Evolutionary conservation across 2,888 invertebrate species (phyloP).

Genomic region (Tenthredo scrophulariae): DNA sequence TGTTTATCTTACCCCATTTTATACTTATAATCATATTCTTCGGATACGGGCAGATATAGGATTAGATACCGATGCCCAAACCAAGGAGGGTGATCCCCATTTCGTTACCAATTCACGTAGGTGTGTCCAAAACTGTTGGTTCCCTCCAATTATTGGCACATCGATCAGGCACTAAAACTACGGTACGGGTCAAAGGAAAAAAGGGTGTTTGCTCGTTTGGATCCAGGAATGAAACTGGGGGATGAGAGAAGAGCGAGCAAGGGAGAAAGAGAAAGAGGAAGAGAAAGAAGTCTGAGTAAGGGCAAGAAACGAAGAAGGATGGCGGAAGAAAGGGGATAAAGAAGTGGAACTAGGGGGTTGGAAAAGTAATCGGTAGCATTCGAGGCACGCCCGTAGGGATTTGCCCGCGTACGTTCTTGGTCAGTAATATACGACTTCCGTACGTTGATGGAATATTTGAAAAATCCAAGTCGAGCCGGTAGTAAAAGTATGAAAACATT

Average conservation of each 20-base stretch:
- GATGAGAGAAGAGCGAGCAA: conserved; percentile 6
- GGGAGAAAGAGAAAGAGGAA: conserved; percentile 57
- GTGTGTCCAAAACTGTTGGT: conserved; percentile 50
- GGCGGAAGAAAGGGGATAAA: conserved; percentile 55
- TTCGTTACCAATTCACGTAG: conserved; percentile 10
- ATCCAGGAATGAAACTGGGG: background rate
- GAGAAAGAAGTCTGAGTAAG: background rate
- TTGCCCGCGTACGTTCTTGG: conserved; percentile 66
- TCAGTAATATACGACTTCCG: conserved; percentile 72
- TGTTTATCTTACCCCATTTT: background rate
- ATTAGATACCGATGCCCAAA: background rate
- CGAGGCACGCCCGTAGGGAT: conserved; percentile 68
- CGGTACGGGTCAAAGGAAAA: conserved; percentile 56
- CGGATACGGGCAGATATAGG: background rate
- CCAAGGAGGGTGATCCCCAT: background rate
- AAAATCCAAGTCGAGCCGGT: conserved; percentile 69
- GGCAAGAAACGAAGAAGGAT: conserved; percentile 31
- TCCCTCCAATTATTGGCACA: conserved; percentile 56
- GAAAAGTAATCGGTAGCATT: conserved; percentile 71
- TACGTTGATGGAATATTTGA: conserved; percentile 76
- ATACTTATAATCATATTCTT: background rate
- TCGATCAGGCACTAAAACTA: conserved; percentile 62
- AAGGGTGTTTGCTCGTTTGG: conserved; percentile 51
- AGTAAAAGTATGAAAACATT: conserved; percentile 63
- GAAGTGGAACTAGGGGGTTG: conserved; percentile 33